Evolutionary conservation across 1,140 invertebrate genomes (phyloP), one percentile per base, ranked within the genome.

Genomic region (Drosophila nigrodunni): DNA sequence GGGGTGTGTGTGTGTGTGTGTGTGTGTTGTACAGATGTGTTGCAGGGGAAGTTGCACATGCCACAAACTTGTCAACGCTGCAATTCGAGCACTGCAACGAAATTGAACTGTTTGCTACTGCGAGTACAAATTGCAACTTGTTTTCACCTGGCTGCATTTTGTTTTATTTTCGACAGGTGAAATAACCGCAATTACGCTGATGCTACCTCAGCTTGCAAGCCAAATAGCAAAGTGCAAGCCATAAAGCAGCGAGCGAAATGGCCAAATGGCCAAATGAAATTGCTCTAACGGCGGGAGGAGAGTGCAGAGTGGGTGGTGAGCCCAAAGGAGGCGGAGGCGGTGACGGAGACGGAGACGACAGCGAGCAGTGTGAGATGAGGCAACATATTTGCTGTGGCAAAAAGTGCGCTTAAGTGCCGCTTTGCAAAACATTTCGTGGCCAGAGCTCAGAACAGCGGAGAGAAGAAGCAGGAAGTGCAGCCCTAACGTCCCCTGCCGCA

Each of bases 131-230:
- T 88, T 88, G 85, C 80, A 88, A 83, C 83, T 88, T 83, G 85
- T 83, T 83, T 83, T 88, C 80, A 70, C 71, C 70, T 65, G 62
- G 80, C 65, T 88, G 83, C 85, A 80, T 88, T 88, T 89, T 88
- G 83, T 89, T 88, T 88, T 88, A 83, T 89, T 89, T 88, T 83
- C 85, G 85, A 78, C 85, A 89, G 85, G 85, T 88, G 85, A 85
- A 88, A 88, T 88, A 88, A 88, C 77, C 80, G 85, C 85, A 88
- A 88, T 88, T 88, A 88, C 83, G 77, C 80, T 77, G 82, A 85
- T 83, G 79, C 73, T 61, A 64, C 60, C 25, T 34, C 70, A 50
- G 69, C 62, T 72, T 64, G 71, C 71, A n/a, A 35, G 34, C 64
- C 61, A 65, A 44, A 55, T 52, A 68, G 74, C 66, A 76, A 82